Evolutionary conservation across 2,888 invertebrate species (phyloP), one percentile per base, ranked within the genome.

Genomic region (Rhingia rostrata): DNA sequence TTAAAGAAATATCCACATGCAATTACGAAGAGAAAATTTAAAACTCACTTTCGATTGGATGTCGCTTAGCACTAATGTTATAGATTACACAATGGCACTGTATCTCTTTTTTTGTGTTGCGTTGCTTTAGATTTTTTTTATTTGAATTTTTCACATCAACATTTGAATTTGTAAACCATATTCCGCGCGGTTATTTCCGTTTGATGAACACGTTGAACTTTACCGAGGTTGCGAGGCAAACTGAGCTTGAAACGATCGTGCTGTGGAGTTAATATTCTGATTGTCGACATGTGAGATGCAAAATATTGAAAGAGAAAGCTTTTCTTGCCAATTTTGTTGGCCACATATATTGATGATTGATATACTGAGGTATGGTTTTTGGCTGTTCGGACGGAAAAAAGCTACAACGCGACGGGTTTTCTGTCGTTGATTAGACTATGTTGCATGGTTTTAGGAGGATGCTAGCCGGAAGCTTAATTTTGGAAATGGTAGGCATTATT

Each of bases 251-350:
- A 69, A 33, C 47, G 67, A 64, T 70, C 74, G 54, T 33, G 80
- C 43, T 35, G 22, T 7, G 7, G 84, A 84, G 74, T 80, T 84
- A 84, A 70, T 84, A 84, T 84, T 74, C 66, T 61, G 47, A 63
- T 61, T 53, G 78, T 64, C 53, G 12, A 37, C 35, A 9, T 14
- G n/a, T 4, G 5, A 22, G 1, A 9, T 4, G 6, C 12, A 12
- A 0, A 41, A n/a, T 51, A 67, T 56, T 56, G 12, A 39, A 47
- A 47, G 7, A 58, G 49, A 37, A 64, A 81, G 81, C 78, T 78
- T 64, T 72, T 66, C 35, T 45, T 41, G 54, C 30, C 54, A 63
- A 30, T 70, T 56, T 61, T 33, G 61, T 70, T 61, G 45, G 22
- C 43, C 33, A 10, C 22, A 54, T 56, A 22, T 22, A 63, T 70